Conservation (phyloP, 2,888 invertebrate species). For the Pyrrhia umbra region DNA sequence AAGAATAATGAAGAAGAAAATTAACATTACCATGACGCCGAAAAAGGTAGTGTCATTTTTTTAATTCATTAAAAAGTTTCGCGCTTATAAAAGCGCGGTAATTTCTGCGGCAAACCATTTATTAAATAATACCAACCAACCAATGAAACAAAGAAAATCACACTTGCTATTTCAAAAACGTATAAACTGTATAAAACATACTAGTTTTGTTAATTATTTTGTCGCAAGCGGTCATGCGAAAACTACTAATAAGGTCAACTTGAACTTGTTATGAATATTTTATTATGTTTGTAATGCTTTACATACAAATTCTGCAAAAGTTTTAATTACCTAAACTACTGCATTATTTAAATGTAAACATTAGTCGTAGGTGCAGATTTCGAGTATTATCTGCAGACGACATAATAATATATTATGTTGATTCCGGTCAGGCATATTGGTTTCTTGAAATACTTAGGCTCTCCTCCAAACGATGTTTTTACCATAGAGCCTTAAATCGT, state of each 20-base stretch:
- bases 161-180: constrained; percentile 17
- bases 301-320: not conserved
- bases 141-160: constrained; percentile 26
- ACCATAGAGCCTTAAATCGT: too few relatives aligned
- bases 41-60: constrained; percentile 66
- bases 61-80: not conserved
- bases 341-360: too few relatives aligned
- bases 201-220: constrained; percentile 45
- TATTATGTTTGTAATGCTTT: constrained; percentile 29
- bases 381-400: too few relatives aligned
- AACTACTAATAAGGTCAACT: constrained; percentile 39
- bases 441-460: too few relatives aligned
- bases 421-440: too few relatives aligned
- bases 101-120: not conserved
- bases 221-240: constrained; percentile 52
- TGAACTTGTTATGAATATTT: constrained; percentile 41
- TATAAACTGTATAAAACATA: constrained; percentile 20
- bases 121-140: constrained; percentile 12
- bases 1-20: constrained; percentile 71
- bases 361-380: too few relatives aligned
- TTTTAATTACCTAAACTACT: too few relatives aligned
- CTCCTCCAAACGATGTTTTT: too few relatives aligned
- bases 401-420: too few relatives aligned
- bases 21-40: constrained; percentile 66
- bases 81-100: constrained; percentile 10